Evolutionary conservation across 2,888 invertebrate species (phyloP).

Genomic region (Ditylenchus weischeri): DNA sequence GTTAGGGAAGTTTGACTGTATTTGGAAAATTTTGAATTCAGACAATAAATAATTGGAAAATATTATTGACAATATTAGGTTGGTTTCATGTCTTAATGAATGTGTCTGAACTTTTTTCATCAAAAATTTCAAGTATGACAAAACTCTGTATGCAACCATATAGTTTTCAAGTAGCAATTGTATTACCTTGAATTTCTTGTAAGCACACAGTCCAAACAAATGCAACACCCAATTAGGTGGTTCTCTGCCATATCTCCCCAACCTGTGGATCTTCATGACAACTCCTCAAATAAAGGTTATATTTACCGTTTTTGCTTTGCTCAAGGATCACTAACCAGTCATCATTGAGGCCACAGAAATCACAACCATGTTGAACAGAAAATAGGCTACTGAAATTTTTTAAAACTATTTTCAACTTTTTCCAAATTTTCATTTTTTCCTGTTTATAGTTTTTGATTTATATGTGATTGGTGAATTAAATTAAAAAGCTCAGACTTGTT

Average conservation of each 20-base stretch:
- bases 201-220: conserved; percentile 36
- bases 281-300: conserved; percentile 10
- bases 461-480: not conserved
- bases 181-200: conserved; percentile 8
- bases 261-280: conserved; percentile 49
- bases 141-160: no score
- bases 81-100: no score
- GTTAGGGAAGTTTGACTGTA: no score
- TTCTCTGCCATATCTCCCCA: conserved; percentile 47
- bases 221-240: conserved; percentile 41
- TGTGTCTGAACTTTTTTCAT: no score
- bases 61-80: no score
- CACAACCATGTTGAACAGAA: conserved; percentile 56
- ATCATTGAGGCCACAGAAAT: conserved; percentile 51
- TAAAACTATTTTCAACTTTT: conserved; percentile 8
- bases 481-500: no score
- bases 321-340: conserved; percentile 29
- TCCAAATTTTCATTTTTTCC: no score
- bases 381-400: conserved; percentile 48
- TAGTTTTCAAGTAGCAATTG: no score
- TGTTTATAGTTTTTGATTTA: conserved; percentile 14
- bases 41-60: no score
- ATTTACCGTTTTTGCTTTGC: no score
- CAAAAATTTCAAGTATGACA: no score
- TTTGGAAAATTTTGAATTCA: no score